phyloP scores from a whole-genome alignment of 92 coral and sea anemone genomes.

The Meandrina meandrites region DNA sequence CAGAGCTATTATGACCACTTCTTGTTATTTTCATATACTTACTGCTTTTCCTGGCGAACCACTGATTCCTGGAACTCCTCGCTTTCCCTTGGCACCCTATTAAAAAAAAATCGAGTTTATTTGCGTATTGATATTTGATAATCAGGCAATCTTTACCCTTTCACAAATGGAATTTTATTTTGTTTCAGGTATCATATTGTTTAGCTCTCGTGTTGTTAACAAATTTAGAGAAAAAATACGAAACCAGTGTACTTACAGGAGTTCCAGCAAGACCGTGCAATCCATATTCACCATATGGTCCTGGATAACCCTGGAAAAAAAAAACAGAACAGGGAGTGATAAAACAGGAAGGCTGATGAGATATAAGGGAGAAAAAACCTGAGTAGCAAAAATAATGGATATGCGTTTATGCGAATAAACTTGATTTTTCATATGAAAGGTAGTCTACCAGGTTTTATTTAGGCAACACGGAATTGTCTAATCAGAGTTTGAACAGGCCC shows the following conservation, averaged over 20 bases:
- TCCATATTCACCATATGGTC: constrained; percentile 22
- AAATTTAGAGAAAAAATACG: not conserved
- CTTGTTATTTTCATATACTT: constrained; percentile 3
- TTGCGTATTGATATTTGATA: no score
- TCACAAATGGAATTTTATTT: no score
- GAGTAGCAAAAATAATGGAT: not conserved
- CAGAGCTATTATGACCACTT: not conserved
- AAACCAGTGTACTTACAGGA: not conserved
- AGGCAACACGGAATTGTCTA: no score
- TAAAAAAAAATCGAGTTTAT: no score
- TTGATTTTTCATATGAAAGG: no score
- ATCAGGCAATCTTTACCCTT: no score
- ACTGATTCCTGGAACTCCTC: constrained; percentile 1
- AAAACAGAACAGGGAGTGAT: not conserved
- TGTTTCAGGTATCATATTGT: no score
- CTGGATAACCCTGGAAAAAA: constrained; percentile 24
- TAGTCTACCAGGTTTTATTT: no score
- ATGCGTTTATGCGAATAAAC: no score
- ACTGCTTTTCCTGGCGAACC: constrained; percentile 15
- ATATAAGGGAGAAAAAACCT: not conserved
- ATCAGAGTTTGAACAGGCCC: no score
- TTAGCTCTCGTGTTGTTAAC: no score
- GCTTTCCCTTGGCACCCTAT: constrained; percentile 25
- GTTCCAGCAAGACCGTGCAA: constrained; percentile 13
- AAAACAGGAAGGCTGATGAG: not conserved